A percentile compares a stretch with the other conserved stretches of the same genome.
Evolutionary conservation across 2,888 invertebrate species (phyloP).

Genomic region (Noctuana brunneofusca): DNA sequence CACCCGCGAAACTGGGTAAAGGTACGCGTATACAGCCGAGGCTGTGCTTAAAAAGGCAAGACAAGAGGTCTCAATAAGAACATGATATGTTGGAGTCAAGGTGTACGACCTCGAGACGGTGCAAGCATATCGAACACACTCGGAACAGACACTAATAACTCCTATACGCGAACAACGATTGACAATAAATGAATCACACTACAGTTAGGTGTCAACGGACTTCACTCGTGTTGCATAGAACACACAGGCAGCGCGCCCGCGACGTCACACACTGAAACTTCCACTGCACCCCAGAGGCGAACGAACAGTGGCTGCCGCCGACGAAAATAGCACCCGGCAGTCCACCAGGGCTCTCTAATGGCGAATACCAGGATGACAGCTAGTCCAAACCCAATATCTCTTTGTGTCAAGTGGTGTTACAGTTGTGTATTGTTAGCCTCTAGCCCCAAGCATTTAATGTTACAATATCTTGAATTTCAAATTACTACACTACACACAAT

Average conservation of each 20-base stretch:
- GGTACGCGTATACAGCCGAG: conserved; percentile 69
- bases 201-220: conserved; percentile 82
- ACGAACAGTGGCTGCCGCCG: conserved; percentile 63
- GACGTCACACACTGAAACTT: conserved; percentile 67
- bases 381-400: conserved; percentile 46
- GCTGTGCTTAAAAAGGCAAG: conserved; percentile 73
- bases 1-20: conserved; percentile 72
- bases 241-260: conserved; percentile 52
- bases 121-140: conserved; percentile 63
- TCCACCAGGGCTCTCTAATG: conserved; percentile 73
- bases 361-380: conserved; percentile 61
- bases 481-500: not conserved
- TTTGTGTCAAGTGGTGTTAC: conserved; percentile 51
- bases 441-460: not conserved
- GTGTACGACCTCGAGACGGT: conserved; percentile 63
- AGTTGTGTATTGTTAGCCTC: conserved; percentile 5
- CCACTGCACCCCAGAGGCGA: conserved; percentile 69
- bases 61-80: conserved; percentile 68
- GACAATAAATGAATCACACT: conserved; percentile 73
- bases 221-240: conserved; percentile 68
- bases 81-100: conserved; percentile 72
- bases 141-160: conserved; percentile 68
- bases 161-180: conserved; percentile 55
- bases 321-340: conserved; percentile 80
- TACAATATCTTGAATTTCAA: not conserved